phyloP scores from a whole-genome alignment of 2,888 invertebrate species.

The Cataglyphis rosenhaueri region DNA sequence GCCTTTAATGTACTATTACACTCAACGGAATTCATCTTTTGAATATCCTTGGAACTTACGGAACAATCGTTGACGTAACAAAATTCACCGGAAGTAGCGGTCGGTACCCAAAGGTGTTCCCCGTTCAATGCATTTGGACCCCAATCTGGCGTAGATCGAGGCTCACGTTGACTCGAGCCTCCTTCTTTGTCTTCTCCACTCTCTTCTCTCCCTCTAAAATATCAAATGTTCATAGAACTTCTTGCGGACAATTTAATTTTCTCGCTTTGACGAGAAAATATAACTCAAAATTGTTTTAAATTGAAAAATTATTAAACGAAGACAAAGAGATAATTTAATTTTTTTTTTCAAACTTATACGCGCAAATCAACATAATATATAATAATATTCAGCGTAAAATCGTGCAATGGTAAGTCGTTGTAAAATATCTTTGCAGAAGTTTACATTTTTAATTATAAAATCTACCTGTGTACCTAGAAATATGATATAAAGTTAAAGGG shows the following conservation, averaged over 20 bases:
- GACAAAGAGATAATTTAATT: background rate
- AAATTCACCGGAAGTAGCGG: conserved; percentile 96
- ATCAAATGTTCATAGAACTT: conserved; percentile 15
- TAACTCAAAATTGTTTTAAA: background rate
- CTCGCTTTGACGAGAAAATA: background rate
- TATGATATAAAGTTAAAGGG: background rate
- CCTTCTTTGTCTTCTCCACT: conserved; percentile 77
- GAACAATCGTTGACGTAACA: conserved; percentile 97
- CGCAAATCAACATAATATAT: no score
- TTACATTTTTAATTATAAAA: background rate
- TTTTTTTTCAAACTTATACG: background rate
- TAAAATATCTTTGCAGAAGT: background rate
- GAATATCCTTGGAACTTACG: conserved; percentile 86
- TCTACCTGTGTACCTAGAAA: background rate
- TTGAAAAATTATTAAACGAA: background rate
- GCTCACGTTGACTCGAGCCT: conserved; percentile 84
- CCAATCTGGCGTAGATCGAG: conserved; percentile 95
- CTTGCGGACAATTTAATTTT: conserved; percentile 52
- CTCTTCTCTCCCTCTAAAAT: conserved; percentile 77
- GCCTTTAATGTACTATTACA: background rate
- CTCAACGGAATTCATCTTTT: background rate
- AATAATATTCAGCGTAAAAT: no score
- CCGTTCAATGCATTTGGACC: conserved; percentile 94
- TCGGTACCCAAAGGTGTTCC: conserved; percentile 97
- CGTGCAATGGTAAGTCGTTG: background rate